Percentiles rank a stretch among this genome's conserved stretches.
These are phyloP conservation scores for Synanthedon tipuliformis DNA, from an alignment of 2,888 invertebrate species.

Conservation along the genomic window DNA sequence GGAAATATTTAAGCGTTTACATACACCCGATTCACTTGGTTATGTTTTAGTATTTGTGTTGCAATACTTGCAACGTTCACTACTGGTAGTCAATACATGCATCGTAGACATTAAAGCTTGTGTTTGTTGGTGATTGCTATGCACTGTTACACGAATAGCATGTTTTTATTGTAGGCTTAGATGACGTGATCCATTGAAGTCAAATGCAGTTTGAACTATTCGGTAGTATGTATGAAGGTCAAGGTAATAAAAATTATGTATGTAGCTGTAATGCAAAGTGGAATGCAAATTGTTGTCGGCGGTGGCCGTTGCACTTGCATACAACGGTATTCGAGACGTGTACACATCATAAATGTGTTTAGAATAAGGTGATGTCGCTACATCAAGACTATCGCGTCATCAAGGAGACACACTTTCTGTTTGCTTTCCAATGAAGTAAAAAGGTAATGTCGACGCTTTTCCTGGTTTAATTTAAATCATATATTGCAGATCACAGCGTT, in stretches of 20 bases:
- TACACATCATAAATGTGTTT: conserved; percentile 34
- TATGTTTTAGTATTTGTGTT: conserved; percentile 12
- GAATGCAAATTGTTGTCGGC: conserved; percentile 37
- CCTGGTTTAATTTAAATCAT: background rate
- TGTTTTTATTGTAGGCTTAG: background rate
- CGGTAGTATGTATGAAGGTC: conserved; percentile 28
- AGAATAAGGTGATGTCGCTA: conserved; percentile 43
- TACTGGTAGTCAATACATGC: no score
- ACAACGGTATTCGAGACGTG: conserved; percentile 49
- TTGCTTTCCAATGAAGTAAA: background rate
- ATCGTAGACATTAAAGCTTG: background rate
- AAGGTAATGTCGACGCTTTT: background rate
- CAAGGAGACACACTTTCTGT: background rate
- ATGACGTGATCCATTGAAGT: conserved; percentile 23
- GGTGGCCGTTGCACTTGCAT: conserved; percentile 53
- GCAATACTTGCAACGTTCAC: no score
- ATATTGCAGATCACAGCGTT: conserved; percentile 82
- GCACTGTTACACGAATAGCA: background rate
- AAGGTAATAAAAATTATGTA: conserved; percentile 31
- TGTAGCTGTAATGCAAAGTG: conserved; percentile 43
- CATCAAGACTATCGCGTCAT: conserved; percentile 22
- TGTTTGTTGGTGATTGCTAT: background rate
- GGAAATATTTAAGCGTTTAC: conserved; percentile 8
- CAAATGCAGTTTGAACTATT: conserved; percentile 59
- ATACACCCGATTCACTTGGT: conserved; percentile 15